These are phyloP conservation scores for Tipula lateralis DNA, from an alignment of 2,888 invertebrate species.

Conservation along the genomic window DNA sequence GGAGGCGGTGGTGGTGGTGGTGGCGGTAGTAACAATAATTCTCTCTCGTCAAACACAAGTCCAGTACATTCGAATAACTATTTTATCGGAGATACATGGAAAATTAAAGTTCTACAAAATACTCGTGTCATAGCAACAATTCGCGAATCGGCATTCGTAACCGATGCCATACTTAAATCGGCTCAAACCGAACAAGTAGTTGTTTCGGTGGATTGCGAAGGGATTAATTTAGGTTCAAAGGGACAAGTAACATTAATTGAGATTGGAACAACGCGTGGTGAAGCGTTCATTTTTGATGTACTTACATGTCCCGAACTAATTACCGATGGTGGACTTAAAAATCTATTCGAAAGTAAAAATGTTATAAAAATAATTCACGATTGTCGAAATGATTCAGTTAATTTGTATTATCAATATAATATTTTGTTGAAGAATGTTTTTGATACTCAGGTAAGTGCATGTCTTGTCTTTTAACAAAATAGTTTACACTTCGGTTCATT, in stretches of 20 bases:
- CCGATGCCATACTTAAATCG: conserved; percentile 65
- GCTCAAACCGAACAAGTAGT: conserved; percentile 51
- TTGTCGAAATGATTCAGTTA: conserved; percentile 85
- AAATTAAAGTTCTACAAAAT: conserved; percentile 73
- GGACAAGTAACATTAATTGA: conserved; percentile 84
- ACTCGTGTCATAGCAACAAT: conserved; percentile 75
- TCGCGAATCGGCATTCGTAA: conserved; percentile 71
- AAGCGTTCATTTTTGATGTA: conserved; percentile 83
- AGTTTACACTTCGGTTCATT: conserved; percentile 31
- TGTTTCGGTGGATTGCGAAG: conserved; percentile 87
- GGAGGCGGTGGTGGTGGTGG: conserved; percentile 45
- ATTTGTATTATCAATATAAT: conserved; percentile 79
- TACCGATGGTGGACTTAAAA: conserved; percentile 70
- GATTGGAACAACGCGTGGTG: conserved; percentile 75
- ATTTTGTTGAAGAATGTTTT: conserved; percentile 80
- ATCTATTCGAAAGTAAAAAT: conserved; percentile 71
- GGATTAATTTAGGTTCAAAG: conserved; percentile 83
- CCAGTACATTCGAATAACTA: conserved; percentile 46
- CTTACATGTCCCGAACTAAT: conserved; percentile 77
- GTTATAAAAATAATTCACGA: conserved; percentile 89
- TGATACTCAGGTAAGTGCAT: conserved; percentile 64
- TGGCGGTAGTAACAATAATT: conserved; percentile 49
- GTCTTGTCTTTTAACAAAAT: background rate
- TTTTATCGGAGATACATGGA: conserved; percentile 69
- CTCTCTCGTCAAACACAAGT: conserved; percentile 49